phyloP scores from a whole-genome alignment of 2,888 invertebrate species.

The Phortica okadai region DNA sequence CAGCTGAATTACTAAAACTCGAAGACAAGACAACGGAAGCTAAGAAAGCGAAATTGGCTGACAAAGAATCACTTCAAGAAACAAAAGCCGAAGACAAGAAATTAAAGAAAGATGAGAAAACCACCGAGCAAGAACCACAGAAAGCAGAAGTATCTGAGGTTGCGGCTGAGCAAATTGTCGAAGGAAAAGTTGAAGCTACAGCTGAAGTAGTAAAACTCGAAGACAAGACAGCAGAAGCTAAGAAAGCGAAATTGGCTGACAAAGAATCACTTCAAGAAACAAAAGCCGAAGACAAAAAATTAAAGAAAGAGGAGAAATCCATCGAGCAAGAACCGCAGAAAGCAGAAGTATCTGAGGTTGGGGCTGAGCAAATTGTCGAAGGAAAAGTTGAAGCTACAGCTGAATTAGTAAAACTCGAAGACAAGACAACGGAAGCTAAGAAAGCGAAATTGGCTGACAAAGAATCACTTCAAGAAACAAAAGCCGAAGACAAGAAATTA shows the following conservation, averaged over 20 bases:
- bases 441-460: too few species aligned
- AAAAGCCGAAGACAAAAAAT: constrained; percentile 35
- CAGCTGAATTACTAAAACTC: constrained; percentile 5
- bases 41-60: too few species aligned
- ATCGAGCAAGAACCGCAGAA: constrained; percentile 4
- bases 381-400: constrained; percentile 7
- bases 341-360: constrained; percentile 34
- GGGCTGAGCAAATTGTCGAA: constrained; percentile 35
- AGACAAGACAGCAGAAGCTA: constrained; percentile 15
- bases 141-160: constrained; percentile 36
- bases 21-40: too few species aligned
- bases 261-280: too few species aligned
- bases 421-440: constrained; percentile 19
- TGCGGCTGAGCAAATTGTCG: constrained; percentile 23
- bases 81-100: constrained; percentile 34
- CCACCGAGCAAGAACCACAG: constrained; percentile 8
- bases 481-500: too few species aligned
- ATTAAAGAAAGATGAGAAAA: constrained; percentile 24
- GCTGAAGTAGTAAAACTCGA: constrained; percentile 14
- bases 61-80: too few species aligned
- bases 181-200: constrained; percentile 21
- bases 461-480: too few species aligned
- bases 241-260: too few species aligned
- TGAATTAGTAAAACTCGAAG: constrained; percentile 25
- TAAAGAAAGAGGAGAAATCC: constrained; percentile 25